Percentiles rank a stretch among this genome's conserved stretches.
phyloP scores from a whole-genome alignment of 2,113 vertebrate genomes.

The Corydoras sp. region DNA sequence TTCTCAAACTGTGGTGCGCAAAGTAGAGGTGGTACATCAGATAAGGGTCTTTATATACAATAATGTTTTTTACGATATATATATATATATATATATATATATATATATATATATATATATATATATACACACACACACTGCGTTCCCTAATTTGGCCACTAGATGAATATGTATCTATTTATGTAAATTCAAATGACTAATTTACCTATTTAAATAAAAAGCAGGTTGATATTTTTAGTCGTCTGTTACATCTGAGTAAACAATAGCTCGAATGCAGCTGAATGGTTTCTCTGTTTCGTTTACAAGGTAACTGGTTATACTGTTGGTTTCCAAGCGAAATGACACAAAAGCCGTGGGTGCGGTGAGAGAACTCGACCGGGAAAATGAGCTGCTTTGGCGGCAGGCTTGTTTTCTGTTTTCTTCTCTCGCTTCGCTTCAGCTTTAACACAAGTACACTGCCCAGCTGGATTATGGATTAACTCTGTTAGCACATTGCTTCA shows the following conservation, averaged over 20 bases:
- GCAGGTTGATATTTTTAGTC: too few species aligned
- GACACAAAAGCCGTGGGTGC: neutral
- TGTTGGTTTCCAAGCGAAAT: neutral
- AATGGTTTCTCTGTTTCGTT: neutral
- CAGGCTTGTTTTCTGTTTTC: neutral
- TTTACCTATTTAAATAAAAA: too few species aligned
- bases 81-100: too few species aligned
- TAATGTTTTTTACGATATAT: too few species aligned
- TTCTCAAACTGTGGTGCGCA: too few species aligned
- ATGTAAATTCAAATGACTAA: too few species aligned
- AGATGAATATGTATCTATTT: too few species aligned
- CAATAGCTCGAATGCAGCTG: neutral
- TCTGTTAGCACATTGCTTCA: neutral
- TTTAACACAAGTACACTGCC: neutral
- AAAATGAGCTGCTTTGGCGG: slow-evolving; percentile 6
- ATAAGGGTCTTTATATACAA: too few species aligned
- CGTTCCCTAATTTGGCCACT: too few species aligned
- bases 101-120: too few species aligned
- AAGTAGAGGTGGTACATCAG: too few species aligned
- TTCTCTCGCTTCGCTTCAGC: neutral
- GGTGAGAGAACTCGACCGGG: neutral
- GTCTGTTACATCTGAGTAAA: neutral
- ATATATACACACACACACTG: too few species aligned
- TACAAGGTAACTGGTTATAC: neutral
- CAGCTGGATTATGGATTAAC: neutral